Evolutionary conservation across 2,113 vertebrate species (phyloP).

Genomic region (Perccottus glenii): DNA sequence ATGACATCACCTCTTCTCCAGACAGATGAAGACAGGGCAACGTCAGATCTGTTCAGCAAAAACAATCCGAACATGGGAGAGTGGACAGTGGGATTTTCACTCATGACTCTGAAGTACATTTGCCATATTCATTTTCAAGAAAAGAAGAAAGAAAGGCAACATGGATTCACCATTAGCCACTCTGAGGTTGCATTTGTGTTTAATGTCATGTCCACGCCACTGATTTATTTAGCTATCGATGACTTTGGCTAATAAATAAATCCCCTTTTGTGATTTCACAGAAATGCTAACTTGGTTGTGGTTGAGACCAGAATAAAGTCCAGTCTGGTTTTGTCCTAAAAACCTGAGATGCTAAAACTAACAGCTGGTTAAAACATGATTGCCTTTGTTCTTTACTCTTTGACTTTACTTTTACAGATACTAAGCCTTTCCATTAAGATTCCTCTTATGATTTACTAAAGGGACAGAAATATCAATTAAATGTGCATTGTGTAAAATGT

Average conservation of each 20-base stretch:
- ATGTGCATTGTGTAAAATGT: too few relatives aligned
- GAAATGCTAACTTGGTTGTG: not conserved
- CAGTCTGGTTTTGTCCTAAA: not conserved
- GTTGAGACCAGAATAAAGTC: conserved; percentile 4
- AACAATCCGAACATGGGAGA: not conserved
- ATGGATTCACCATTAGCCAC: too few relatives aligned
- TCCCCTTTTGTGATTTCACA: not conserved
- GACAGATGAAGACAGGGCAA: conserved; percentile 36
- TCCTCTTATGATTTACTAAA: too few relatives aligned
- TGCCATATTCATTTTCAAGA: too few relatives aligned
- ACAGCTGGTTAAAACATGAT: not conserved
- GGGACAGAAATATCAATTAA: too few relatives aligned
- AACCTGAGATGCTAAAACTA: not conserved
- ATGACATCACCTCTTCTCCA: conserved; percentile 43
- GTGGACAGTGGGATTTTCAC: not conserved
- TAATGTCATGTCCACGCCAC: not conserved
- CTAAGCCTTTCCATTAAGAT: too few relatives aligned
- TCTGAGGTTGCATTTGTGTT: too few relatives aligned
- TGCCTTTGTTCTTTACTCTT: too few relatives aligned
- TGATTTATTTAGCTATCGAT: not conserved
- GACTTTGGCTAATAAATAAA: not conserved
- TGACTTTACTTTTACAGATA: too few relatives aligned
- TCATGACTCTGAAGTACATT: too few relatives aligned
- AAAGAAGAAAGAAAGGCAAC: too few relatives aligned
- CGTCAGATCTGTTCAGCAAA: conserved; percentile 14